Evolutionary conservation across 2,113 vertebrate genomes (phyloP).

Genomic region (Excalfactoria chinensis): DNA sequence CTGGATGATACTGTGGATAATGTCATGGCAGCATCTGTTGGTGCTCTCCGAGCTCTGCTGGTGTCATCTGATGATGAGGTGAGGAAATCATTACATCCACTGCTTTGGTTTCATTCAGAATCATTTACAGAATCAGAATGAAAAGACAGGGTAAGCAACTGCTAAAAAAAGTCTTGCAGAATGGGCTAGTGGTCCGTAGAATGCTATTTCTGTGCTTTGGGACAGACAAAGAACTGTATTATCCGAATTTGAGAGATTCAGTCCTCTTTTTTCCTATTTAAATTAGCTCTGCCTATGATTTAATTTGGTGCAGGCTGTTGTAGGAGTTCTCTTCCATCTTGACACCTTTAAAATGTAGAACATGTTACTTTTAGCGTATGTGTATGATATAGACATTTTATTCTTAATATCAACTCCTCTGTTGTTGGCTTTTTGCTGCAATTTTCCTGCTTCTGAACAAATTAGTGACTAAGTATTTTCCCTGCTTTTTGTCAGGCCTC

Average conservation of each 20-base stretch:
- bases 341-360: background rate
- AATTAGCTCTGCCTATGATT: background rate
- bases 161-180: background rate
- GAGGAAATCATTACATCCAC: background rate
- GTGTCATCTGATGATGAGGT: slow-evolving; percentile 92
- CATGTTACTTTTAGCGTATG: background rate
- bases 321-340: background rate
- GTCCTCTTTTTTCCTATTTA: background rate
- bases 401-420: background rate
- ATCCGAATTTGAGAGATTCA: background rate
- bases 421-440: background rate
- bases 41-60: slow-evolving; percentile 85
- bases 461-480: background rate
- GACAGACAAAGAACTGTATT: background rate
- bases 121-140: background rate
- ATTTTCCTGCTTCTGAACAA: background rate
- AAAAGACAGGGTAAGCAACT: background rate
- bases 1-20: slow-evolving; percentile 91
- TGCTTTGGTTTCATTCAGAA: background rate
- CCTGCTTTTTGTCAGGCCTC: rapidly evolving
- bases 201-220: background rate
- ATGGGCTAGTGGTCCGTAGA: background rate
- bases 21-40: slow-evolving; percentile 87
- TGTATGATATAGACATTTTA: background rate
- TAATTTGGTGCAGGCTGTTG: background rate